Percentiles rank a stretch among this genome's conserved stretches.
These are phyloP conservation scores for Koerneria pararmatus DNA, from an alignment of 2,888 invertebrate species.

Conservation along the genomic window DNA sequence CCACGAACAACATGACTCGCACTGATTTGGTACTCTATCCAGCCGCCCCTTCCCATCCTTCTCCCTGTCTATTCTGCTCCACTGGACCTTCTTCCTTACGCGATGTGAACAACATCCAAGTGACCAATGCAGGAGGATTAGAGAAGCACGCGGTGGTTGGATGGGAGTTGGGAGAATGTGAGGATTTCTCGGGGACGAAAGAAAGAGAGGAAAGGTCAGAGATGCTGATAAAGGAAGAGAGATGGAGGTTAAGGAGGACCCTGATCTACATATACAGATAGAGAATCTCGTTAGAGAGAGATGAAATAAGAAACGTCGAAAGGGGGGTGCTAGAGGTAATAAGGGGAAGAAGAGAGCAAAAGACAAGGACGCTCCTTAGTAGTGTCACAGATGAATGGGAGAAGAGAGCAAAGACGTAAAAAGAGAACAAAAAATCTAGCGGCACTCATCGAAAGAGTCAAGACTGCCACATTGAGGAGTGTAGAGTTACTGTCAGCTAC, in stretches of 20 bases:
- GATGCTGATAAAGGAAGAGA: neutral
- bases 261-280: neutral
- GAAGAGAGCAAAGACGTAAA: too few species aligned
- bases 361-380: neutral
- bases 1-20: neutral
- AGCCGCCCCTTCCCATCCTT: neutral
- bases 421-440: too few species aligned
- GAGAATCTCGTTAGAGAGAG: too few species aligned
- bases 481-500: too few species aligned
- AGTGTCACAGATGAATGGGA: neutral
- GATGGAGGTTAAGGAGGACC: neutral
- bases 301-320: too few species aligned
- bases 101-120: too few species aligned
- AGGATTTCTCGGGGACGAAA: neutral
- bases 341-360: neutral
- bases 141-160: too few species aligned
- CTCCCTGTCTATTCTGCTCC: neutral
- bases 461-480: too few species aligned
- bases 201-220: neutral
- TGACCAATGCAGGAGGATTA: slow-evolving; percentile 12
- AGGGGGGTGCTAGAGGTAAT: too few species aligned
- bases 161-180: too few species aligned
- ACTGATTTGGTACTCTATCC: neutral
- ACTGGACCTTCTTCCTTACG: too few species aligned
- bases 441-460: too few species aligned